phyloP scores from a whole-genome alignment of 2,797 vertebrate genomes.

The Phaenicophaeus curvirostris region DNA sequence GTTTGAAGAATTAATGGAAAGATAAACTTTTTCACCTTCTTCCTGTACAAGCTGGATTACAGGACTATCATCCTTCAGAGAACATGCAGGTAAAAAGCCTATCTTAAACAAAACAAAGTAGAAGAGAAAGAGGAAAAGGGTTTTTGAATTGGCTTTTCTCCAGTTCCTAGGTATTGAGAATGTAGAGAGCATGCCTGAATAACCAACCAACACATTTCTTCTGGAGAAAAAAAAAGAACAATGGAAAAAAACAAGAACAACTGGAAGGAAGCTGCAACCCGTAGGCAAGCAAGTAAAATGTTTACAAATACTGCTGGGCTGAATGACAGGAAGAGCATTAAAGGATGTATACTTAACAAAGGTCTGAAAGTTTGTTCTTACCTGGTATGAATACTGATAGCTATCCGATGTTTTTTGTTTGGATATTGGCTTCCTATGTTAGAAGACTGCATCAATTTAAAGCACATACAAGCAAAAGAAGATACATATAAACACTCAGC shows the following conservation, averaged over 20 bases:
- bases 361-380: not conserved
- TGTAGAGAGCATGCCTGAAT: not conserved
- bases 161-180: not conserved
- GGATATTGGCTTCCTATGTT: not conserved
- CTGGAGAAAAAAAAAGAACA: not conserved
- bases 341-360: not conserved
- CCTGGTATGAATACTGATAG: not conserved
- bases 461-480: accelerated
- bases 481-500: not conserved
- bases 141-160: slow-evolving; percentile 1
- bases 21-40: slow-evolving; percentile 11
- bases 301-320: not conserved
- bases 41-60: not conserved
- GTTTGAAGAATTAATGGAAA: slow-evolving; percentile 42
- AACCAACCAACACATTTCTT: not conserved
- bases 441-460: not conserved
- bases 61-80: slow-evolving; percentile 14
- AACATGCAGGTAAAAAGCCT: not conserved
- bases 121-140: not conserved
- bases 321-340: not conserved
- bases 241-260: not conserved
- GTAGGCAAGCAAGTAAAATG: not conserved
- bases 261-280: not conserved
- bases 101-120: not conserved
- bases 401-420: not conserved